A percentile compares a stretch with the other conserved stretches of the same genome.
phyloP scores from a whole-genome alignment of 92 coral and sea anemone species.

The Epizoanthus illoricatus region DNA sequence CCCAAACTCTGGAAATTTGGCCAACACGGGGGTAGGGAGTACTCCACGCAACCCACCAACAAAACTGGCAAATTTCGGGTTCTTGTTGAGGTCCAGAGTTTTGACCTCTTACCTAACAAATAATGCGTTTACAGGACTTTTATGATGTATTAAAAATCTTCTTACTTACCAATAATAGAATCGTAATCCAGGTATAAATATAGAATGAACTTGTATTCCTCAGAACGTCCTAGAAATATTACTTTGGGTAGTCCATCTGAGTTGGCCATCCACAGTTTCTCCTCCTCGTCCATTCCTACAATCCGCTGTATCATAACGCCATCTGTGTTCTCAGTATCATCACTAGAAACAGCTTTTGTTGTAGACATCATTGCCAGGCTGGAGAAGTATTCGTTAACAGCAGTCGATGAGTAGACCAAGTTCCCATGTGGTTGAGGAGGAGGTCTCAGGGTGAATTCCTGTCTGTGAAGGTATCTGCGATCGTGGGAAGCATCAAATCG shows the following conservation, averaged over 20 bases:
- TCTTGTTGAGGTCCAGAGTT: no score
- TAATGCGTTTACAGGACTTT: no score
- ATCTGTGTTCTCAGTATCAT: slow-evolving; percentile 18
- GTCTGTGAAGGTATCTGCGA: slow-evolving; percentile 24
- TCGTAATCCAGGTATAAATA: slow-evolving; percentile 56
- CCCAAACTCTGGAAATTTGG: no score
- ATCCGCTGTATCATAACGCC: slow-evolving; percentile 34
- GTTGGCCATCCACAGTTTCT: not conserved
- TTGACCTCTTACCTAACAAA: no score
- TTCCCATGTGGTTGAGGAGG: slow-evolving; percentile 27
- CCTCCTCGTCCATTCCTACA: slow-evolving; percentile 22
- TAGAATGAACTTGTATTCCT: slow-evolving; percentile 58
- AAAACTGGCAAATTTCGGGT: no score
- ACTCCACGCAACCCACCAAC: no score
- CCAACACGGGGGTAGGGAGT: no score
- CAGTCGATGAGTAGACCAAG: slow-evolving; percentile 24
- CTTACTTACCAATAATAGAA: slow-evolving; percentile 59
- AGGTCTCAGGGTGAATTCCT: slow-evolving; percentile 33
- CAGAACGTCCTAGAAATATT: slow-evolving; percentile 68
- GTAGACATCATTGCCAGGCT: not conserved
- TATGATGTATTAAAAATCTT: not conserved
- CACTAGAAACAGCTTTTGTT: not conserved
- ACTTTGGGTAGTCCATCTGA: slow-evolving; percentile 52
- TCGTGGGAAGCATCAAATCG: slow-evolving; percentile 28
- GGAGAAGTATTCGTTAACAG: slow-evolving; percentile 30